Evolutionary conservation across 2,797 vertebrate species (phyloP).

Genomic region (Myotis myotis): DNA sequence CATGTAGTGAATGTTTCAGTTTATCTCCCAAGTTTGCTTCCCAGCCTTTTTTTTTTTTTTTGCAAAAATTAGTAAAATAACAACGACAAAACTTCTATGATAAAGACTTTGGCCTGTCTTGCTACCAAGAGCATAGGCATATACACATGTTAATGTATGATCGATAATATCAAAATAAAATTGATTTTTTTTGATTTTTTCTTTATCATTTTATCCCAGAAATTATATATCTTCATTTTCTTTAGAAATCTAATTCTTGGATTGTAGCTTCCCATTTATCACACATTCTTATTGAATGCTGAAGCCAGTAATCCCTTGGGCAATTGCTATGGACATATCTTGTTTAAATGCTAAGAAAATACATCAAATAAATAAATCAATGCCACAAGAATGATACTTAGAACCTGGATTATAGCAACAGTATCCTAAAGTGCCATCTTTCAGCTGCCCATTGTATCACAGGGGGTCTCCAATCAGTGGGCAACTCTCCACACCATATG

Average conservation of each 20-base stretch:
- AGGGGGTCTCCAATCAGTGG: background rate
- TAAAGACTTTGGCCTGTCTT: background rate
- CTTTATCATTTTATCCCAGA: background rate
- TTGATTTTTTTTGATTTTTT: background rate
- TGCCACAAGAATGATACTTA: background rate
- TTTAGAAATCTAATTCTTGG: background rate
- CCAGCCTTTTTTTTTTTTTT: background rate
- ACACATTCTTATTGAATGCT: background rate
- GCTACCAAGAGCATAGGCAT: background rate
- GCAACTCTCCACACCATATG: background rate
- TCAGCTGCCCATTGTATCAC: background rate
- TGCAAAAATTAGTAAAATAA: background rate
- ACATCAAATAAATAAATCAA: conserved; percentile 1
- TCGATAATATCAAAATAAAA: background rate
- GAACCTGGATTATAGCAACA: background rate
- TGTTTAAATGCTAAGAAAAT: conserved; percentile 27
- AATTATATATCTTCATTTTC: background rate
- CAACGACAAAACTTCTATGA: background rate
- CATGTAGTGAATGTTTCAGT: background rate
- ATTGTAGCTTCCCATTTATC: background rate
- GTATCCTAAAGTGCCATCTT: background rate
- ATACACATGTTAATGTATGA: background rate
- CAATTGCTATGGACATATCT: background rate
- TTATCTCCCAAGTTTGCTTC: background rate
- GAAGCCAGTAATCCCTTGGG: background rate